Evolutionary conservation across 1,140 invertebrate species (phyloP).

Genomic region (Adoxophyes honmai): DNA sequence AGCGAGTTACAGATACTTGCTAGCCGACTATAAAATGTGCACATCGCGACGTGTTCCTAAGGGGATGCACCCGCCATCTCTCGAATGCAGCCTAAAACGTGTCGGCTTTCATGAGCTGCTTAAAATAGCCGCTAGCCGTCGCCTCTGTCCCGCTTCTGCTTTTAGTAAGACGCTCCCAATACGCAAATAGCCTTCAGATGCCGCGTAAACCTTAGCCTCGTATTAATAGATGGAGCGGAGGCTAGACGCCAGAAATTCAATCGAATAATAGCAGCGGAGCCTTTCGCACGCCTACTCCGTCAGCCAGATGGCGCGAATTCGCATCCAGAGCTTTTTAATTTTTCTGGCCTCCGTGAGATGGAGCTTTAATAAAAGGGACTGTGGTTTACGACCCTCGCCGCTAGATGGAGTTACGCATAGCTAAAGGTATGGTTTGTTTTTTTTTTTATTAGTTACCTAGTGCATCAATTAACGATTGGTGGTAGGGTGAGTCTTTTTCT

Average conservation of each 20-base stretch:
- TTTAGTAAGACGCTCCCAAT: conserved; percentile 19
- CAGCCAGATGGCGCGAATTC: conserved; percentile 44
- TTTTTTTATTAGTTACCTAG: too few species aligned
- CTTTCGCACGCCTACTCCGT: conserved; percentile 42
- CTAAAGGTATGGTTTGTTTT: conserved; percentile 28
- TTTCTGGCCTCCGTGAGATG: conserved; percentile 39
- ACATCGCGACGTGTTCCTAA: too few species aligned
- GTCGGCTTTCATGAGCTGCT: background rate
- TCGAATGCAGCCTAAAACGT: background rate
- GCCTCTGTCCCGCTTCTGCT: conserved; percentile 21
- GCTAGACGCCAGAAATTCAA: conserved; percentile 50
- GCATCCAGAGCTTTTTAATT: conserved; percentile 31
- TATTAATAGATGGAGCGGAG: conserved; percentile 42
- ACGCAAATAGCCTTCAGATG: conserved; percentile 9
- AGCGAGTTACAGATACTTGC: conserved; percentile 37
- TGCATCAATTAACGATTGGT: conserved; percentile 12
- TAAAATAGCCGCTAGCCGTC: background rate
- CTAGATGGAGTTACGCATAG: conserved; percentile 44
- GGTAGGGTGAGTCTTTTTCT: background rate
- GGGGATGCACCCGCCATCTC: background rate
- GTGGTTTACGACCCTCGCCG: conserved; percentile 15
- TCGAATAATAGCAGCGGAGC: conserved; percentile 43
- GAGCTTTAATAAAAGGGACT: conserved; percentile 29
- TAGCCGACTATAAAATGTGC: conserved; percentile 1
- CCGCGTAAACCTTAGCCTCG: conserved; percentile 14